Percentiles rank a stretch among this genome's conserved stretches.
Evolutionary conservation across 2,888 invertebrate genomes (phyloP).

Genomic region (Leucophenga maculata): DNA sequence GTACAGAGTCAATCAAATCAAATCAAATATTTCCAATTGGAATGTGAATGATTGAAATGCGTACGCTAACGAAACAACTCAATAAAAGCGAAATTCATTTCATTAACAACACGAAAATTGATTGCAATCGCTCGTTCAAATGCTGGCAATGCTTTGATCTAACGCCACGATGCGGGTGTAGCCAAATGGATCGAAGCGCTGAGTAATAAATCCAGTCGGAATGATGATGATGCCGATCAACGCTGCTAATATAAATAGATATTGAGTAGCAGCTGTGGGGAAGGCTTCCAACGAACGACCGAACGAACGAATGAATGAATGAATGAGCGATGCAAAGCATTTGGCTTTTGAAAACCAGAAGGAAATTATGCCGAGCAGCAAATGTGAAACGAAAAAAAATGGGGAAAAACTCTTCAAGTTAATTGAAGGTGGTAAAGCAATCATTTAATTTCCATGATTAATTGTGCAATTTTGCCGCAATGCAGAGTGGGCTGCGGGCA

Average conservation of each 20-base stretch:
- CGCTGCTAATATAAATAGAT: neutral
- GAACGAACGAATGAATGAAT: neutral
- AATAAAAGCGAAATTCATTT: slow-evolving; percentile 62
- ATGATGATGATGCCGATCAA: neutral
- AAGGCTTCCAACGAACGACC: neutral
- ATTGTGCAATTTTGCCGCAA: neutral
- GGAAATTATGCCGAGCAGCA: neutral
- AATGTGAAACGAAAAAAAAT: neutral
- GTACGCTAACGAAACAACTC: slow-evolving; percentile 42
- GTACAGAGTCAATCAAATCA: no score
- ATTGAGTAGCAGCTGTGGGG: neutral
- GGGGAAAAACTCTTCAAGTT: no score
- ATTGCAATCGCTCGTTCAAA: slow-evolving; percentile 52
- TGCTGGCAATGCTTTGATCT: slow-evolving; percentile 38
- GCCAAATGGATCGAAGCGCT: neutral
- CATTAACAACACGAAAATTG: slow-evolving; percentile 60
- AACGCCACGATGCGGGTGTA: slow-evolving; percentile 37
- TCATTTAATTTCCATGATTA: slow-evolving; percentile 12
- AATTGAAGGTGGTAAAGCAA: neutral
- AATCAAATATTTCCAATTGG: no score
- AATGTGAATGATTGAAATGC: neutral
- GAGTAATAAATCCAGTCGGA: slow-evolving; percentile 5
- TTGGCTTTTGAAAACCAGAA: neutral
- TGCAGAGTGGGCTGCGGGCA: neutral
- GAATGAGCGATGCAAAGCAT: neutral